Conservation (phyloP, 92 coral and sea anemone genomes). For the Zoanthus sansibaricus region DNA sequence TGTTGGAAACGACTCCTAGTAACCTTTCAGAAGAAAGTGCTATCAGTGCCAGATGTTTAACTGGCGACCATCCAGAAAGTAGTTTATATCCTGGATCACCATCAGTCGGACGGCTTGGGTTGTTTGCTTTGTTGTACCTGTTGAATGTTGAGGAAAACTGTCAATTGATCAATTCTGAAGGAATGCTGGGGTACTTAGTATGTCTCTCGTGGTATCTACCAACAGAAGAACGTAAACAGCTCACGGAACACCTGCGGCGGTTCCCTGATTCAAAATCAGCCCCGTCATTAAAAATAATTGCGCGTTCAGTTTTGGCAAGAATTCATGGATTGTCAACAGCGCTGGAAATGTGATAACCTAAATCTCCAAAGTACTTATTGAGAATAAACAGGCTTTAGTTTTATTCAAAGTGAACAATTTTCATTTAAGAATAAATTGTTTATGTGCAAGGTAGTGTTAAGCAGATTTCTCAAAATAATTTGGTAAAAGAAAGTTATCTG, state of each 20-base stretch:
- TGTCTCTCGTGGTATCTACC: conserved; percentile 76
- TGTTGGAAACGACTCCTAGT: background rate
- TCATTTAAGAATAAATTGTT: too few relatives aligned
- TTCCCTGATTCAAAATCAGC: conserved; percentile 32
- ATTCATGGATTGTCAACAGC: conserved; percentile 68
- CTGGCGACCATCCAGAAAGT: background rate
- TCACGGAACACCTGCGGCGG: conserved; percentile 34
- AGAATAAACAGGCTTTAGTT: too few relatives aligned
- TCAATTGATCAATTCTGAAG: conserved; percentile 64
- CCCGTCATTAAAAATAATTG: conserved; percentile 64
- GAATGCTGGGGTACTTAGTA: conserved; percentile 72
- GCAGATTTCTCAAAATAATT: too few relatives aligned
- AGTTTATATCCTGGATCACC: conserved; percentile 67
- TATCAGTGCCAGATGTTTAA: background rate
- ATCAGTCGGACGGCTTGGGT: conserved; percentile 74
- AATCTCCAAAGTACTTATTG: background rate
- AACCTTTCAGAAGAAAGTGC: background rate
- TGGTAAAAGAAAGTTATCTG: too few relatives aligned
- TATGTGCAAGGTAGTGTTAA: too few relatives aligned
- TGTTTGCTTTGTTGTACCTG: conserved; percentile 75
- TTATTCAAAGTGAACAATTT: too few relatives aligned
- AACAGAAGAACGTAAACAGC: conserved; percentile 17
- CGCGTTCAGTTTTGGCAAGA: conserved; percentile 72
- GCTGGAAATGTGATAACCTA: background rate
- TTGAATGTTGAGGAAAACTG: conserved; percentile 61